Evolutionary conservation across 2,113 vertebrate genomes (phyloP), one percentile per base, ranked within the genome.

Genomic region (Ellobius talpinus): DNA sequence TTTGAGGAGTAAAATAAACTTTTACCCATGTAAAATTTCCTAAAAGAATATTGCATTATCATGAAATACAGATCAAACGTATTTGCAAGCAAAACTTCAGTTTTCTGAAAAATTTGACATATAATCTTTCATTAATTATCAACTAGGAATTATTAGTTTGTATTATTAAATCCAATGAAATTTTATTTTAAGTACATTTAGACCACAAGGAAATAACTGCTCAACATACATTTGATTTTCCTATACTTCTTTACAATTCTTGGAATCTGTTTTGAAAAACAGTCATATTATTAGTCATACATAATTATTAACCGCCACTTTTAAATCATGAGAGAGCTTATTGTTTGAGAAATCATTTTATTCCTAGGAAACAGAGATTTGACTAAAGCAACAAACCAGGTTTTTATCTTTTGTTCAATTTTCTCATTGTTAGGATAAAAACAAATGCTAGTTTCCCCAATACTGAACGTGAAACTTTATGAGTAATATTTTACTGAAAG

Each of bases 91-190:
- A 93, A 87, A 36, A 90, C 14, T 93, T 82, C 9, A 74, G 11
- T 92, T 92, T 88, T 23, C 23, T 74, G 68, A 33, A 42, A 78
- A 29, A 61, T 39, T 94, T 87, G 14, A 85, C 45, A 88, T n/a
- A 87, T 91, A 82, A 87, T 16, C 2, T 89, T 96, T 96, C 19
- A 58, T 84, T 84, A 68, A 92, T 45, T 58, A 65, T 78, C 93
- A 88, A 88, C 23, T 65, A 50, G 1, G 10, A 47, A 63, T 66
- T 79, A 52, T 78, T 84, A 33, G 11, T 79, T 92, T 45, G 16
- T 26, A 21, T 21, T 26, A 21, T 65, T 90, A 84, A 87, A 66
- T 12, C 29, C 36, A 79, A n/a, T 78, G 31, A 24, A 47, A 70
- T 85, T 45, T 65, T 79, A 0, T 74, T 33, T 58, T 55, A 79